Evolutionary conservation across 2,797 vertebrate genomes (phyloP).

Genomic region (Enteromius trimaculatus): DNA sequence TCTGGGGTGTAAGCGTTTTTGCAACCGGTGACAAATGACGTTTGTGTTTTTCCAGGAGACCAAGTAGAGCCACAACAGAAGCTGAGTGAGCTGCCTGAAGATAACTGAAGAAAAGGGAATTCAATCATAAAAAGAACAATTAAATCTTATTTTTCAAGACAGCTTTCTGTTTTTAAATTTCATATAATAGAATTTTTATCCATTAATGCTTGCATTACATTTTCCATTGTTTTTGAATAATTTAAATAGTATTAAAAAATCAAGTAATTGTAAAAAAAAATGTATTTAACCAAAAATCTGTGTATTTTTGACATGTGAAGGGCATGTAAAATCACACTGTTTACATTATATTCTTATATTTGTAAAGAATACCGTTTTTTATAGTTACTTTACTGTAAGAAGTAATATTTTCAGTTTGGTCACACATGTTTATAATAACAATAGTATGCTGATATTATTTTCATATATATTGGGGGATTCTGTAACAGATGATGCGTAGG

Average conservation of each 20-base stretch:
- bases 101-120: neutral
- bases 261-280: neutral
- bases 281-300: neutral
- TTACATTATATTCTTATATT: neutral
- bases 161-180: neutral
- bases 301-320: conserved; percentile 1
- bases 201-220: neutral
- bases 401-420: conserved; percentile 2
- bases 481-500: neutral
- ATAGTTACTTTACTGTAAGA: neutral
- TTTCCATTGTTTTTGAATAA: neutral
- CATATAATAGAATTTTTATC: neutral
- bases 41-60: conserved; percentile 40
- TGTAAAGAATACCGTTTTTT: neutral
- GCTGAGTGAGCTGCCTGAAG: conserved; percentile 12
- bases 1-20: neutral
- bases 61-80: neutral
- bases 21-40: neutral
- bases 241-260: neutral
- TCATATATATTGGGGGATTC: neutral
- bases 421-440: neutral
- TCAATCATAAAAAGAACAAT: neutral
- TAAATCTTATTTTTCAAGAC: neutral
- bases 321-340: neutral
- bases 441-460: neutral